Evolutionary conservation across 92 coral and sea anemone species (phyloP).

Genomic region (Metridium senile): DNA sequence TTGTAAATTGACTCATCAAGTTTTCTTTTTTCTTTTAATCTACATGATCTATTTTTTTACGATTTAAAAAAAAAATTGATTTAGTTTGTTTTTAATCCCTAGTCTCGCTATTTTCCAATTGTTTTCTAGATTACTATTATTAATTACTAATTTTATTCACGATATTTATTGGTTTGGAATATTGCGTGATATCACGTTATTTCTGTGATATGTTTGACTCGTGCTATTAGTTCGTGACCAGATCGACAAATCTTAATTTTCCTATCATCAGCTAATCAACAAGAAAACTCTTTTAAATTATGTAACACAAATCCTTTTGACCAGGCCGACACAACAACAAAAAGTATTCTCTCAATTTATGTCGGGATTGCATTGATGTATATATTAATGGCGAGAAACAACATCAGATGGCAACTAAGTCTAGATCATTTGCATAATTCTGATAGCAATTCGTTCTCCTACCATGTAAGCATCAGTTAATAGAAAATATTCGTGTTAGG

Average conservation of each 20-base stretch:
- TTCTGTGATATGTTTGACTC: not conserved
- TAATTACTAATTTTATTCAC: too few relatives aligned
- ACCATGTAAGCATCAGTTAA: not conserved
- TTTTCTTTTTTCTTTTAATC: too few relatives aligned
- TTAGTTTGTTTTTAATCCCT: too few relatives aligned
- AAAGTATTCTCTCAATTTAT: not conserved
- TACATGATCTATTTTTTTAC: too few relatives aligned
- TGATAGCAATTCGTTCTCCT: not conserved
- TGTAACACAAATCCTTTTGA: not conserved
- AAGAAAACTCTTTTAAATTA: slow-evolving; percentile 2
- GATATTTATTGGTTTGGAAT: not conserved
- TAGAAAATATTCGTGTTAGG: not conserved
- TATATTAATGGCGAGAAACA: not conserved
- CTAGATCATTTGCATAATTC: not conserved
- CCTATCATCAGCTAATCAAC: slow-evolving; percentile 13
- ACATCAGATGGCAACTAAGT: not conserved
- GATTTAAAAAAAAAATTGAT: too few relatives aligned
- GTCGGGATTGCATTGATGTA: slow-evolving; percentile 9
- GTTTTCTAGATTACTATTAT: too few relatives aligned
- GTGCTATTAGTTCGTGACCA: not conserved
- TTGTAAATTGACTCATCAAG: too few relatives aligned
- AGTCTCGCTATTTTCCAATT: too few relatives aligned
- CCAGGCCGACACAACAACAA: not conserved
- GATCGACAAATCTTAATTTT: not conserved
- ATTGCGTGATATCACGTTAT: not conserved